Evolutionary conservation across 2,888 invertebrate genomes (phyloP).

Genomic region (Cyrtodaria siliqua): DNA sequence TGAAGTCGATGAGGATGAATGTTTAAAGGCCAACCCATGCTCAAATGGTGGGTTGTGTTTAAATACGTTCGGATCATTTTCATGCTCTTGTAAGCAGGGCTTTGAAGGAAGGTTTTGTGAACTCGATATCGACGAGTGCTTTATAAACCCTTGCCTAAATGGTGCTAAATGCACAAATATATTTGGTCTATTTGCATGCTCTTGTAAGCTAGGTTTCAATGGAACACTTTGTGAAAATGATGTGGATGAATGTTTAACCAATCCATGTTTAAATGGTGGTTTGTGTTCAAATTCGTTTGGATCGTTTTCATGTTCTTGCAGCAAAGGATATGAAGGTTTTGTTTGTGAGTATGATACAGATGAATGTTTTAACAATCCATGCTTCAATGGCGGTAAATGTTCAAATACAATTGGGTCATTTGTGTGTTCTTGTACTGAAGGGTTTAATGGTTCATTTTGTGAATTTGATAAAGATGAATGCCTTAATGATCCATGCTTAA

Average conservation of each 20-base stretch:
- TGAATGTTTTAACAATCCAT: neutral
- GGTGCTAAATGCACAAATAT: neutral
- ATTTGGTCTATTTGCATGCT: neutral
- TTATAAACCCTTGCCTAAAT: neutral
- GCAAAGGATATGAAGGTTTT: neutral
- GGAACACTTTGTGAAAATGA: neutral
- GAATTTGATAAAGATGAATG: no score
- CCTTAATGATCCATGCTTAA: no score
- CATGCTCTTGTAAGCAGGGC: neutral
- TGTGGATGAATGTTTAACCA: neutral
- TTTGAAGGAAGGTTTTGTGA: neutral
- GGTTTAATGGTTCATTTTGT: no score
- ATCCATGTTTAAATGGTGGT: neutral
- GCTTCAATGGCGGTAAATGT: neutral
- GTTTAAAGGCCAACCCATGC: neutral
- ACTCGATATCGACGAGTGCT: neutral
- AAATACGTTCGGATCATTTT: constrained; percentile 1
- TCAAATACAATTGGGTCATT: neutral
- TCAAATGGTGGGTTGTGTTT: neutral
- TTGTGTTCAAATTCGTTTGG: neutral
- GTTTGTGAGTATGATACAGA: neutral
- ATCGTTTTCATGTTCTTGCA: neutral
- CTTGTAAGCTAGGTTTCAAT: neutral
- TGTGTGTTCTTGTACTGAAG: no score
- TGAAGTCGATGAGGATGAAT: constrained; percentile 3